Conservation (phyloP, 64 coral and sea anemone species). For the Pocillopora verrucosa region DNA sequence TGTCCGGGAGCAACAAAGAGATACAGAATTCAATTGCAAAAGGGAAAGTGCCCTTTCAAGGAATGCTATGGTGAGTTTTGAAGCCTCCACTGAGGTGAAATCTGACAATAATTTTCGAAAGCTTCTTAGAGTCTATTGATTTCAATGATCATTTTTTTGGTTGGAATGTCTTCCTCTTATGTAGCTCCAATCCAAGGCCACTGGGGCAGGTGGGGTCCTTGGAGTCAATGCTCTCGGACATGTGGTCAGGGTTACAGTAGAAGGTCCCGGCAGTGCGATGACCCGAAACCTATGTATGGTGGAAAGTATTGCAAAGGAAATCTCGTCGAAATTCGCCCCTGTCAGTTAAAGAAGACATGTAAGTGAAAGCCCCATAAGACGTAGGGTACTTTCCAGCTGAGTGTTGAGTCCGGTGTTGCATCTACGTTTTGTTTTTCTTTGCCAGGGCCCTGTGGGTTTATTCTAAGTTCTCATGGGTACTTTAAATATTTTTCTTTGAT, state of each 20-base stretch:
- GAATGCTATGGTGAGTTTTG: constrained; percentile 72
- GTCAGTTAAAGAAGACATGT: constrained; percentile 10
- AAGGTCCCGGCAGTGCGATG: constrained; percentile 12
- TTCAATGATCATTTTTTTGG: neutral
- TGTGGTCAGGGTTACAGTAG: constrained; percentile 26
- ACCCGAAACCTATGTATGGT: constrained; percentile 17
- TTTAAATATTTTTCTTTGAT: no score
- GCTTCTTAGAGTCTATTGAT: neutral
- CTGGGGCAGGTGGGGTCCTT: constrained; percentile 47
- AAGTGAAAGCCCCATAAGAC: neutral
- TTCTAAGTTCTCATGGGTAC: no score
- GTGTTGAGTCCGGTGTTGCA: no score
- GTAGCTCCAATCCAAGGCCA: constrained; percentile 26
- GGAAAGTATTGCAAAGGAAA: constrained; percentile 27
- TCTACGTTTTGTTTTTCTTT: no score
- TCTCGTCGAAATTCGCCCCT: neutral
- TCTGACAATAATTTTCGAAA: no score
- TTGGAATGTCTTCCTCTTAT: neutral
- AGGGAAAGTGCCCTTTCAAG: constrained; percentile 23
- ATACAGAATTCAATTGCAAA: constrained; percentile 52
- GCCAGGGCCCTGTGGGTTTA: no score
- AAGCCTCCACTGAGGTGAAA: neutral
- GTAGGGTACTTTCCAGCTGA: no score
- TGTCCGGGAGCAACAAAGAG: constrained; percentile 51
- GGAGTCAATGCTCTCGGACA: constrained; percentile 11